Evolutionary conservation across 2,888 invertebrate species (phyloP), one percentile per base, ranked within the genome.

Genomic region (Hypomecis punctinalis): DNA sequence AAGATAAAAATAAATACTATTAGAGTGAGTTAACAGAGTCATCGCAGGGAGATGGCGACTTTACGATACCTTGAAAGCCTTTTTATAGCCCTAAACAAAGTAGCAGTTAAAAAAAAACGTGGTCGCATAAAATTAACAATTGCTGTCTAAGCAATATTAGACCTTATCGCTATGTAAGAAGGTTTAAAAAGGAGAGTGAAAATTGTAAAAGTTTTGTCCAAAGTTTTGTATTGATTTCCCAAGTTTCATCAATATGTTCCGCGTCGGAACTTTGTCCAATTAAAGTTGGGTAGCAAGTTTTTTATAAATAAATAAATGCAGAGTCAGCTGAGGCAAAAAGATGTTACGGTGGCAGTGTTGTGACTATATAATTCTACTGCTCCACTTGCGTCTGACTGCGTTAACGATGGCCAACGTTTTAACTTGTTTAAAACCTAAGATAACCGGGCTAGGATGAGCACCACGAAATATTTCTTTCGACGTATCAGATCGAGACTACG

Each of bases 21-120:
- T 63, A 67, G 57, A 42, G 9, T 5, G 11, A 39, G 56, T 61
- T 61, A 63, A 61, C 63, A 57, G 11, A 61, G 58, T 43, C 61
- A 57, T 59, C 43, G n/a, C 56, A 60, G 49, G 51, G 54, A 68
- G 57, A 65, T 61, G 33, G 47, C 53, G 7, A 54, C 33, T 69
- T 66, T 60, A 66, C 66, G 64, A 68, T 61, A 57, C 35, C 58
- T 66, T 67, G 52, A 67, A 68, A 70, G 70, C 68, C 56, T 70
- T 70, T 70, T 71, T 66, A 66, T 68, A n/a, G 49, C 40, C 35
- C 46, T 65, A 59, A 62, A 66, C 60, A 52, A 63, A 59, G 63
- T 39, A 46, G 43, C 57, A 49, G 66, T 56, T 57, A 59, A 59
- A 51, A 60, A 63, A 57, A 51, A 54, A 48, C 0, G 5, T 43